Evolutionary conservation across 30 jellyfish, hydroid and myxozoan species (phyloP).

Genomic region (Aurelia sp.): DNA sequence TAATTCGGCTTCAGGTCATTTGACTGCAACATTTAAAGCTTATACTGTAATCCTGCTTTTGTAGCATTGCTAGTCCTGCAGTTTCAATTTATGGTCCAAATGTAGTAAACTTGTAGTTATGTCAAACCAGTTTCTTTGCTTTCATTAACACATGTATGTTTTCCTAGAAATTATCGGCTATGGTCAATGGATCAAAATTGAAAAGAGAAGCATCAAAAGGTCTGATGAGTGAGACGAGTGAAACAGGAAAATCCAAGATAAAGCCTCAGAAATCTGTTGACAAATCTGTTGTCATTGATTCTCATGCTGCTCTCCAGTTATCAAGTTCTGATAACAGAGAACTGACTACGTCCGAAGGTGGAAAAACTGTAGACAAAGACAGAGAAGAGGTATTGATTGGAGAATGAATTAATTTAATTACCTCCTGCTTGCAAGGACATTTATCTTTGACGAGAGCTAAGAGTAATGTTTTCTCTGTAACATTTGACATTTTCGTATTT

Average conservation of each 20-base stretch:
- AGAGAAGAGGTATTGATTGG: slow-evolving; percentile 27
- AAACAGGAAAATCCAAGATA: slow-evolving; percentile 1
- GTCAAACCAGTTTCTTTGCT: background rate
- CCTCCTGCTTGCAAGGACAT: no score
- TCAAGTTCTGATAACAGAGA: background rate
- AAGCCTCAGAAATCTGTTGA: slow-evolving; percentile 8
- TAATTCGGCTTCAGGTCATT: no score
- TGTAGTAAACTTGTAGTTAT: no score
- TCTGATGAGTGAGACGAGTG: slow-evolving; percentile 26
- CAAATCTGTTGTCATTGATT: slow-evolving; percentile 41
- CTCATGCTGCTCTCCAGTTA: slow-evolving; percentile 35
- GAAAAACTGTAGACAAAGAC: slow-evolving; percentile 8
- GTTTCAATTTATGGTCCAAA: no score
- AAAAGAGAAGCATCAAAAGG: slow-evolving; percentile 42
- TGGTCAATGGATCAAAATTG: slow-evolving; percentile 52
- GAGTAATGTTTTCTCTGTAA: no score
- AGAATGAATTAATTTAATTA: no score
- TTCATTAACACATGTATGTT: background rate
- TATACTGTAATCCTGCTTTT: no score
- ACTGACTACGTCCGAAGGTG: slow-evolving; percentile 34
- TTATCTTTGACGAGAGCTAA: no score
- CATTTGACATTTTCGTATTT: no score
- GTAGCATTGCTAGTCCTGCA: no score
- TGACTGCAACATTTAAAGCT: no score
- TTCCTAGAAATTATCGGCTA: slow-evolving; percentile 31